Evolutionary conservation across 2,888 invertebrate genomes (phyloP).

Genomic region (Acleris literana): DNA sequence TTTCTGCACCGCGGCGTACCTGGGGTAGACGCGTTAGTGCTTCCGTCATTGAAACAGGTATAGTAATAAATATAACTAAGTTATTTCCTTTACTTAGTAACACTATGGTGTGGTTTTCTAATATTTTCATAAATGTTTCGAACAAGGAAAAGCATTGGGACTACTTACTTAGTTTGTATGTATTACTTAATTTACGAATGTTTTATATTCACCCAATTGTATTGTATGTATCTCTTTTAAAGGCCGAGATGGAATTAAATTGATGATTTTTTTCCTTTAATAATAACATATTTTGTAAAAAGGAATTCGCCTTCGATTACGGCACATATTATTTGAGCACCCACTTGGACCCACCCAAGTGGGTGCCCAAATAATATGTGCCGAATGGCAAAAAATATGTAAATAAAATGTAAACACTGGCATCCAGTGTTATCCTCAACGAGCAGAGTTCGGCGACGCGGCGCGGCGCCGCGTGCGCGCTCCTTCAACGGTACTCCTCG

Average conservation of each 20-base stretch:
- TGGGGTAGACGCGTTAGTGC: background rate
- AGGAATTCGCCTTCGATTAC: slow-evolving; percentile 43
- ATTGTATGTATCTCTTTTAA: background rate
- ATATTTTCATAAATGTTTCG: no score
- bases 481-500: slow-evolving; percentile 57
- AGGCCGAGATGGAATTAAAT: background rate
- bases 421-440: slow-evolving; percentile 51
- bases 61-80: background rate
- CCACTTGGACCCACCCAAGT: slow-evolving; percentile 50
- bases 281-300: slow-evolving; percentile 23
- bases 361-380: no score
- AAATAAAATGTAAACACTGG: slow-evolving; percentile 56
- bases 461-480: slow-evolving; percentile 40
- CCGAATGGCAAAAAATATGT: slow-evolving; percentile 63
- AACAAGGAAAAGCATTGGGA: no score
- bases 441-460: slow-evolving; percentile 53
- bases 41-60: slow-evolving; percentile 6
- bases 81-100: slow-evolving; percentile 1
- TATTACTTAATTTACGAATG: no score
- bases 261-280: slow-evolving; percentile 10
- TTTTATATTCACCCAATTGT: background rate
- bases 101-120: background rate
- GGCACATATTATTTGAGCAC: slow-evolving; percentile 44
- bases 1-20: slow-evolving; percentile 42
- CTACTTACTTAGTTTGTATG: no score